A percentile compares a stretch with the other conserved stretches of the same genome.
These are phyloP conservation scores for Lomographa bimaculata DNA, from an alignment of 2,888 invertebrate genomes.

Conservation along the genomic window DNA sequence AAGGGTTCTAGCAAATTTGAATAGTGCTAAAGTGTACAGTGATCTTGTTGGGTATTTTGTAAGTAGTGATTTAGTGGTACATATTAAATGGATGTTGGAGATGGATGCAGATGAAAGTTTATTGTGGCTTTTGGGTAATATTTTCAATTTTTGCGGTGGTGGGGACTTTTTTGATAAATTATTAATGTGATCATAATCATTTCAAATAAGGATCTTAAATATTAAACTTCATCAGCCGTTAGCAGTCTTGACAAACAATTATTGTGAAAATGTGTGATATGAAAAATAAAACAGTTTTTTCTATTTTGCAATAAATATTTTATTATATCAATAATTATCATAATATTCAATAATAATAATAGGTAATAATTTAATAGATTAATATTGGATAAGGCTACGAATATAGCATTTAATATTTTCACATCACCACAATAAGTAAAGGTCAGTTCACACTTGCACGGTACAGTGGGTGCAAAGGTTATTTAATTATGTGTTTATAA, in stretches of 20 bases:
- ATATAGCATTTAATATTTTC: conserved; percentile 60
- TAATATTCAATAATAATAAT: conserved; percentile 59
- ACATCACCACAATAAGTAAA: conserved; percentile 55
- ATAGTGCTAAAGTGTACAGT: conserved; percentile 33
- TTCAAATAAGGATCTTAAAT: too few relatives aligned
- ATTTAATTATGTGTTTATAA: too few relatives aligned
- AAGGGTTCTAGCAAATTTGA: conserved; percentile 60
- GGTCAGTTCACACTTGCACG: conserved; percentile 26
- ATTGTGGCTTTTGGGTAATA: conserved; percentile 65
- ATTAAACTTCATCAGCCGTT: too few relatives aligned
- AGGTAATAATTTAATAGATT: conserved; percentile 61
- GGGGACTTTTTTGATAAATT: conserved; percentile 8
- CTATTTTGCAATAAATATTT: conserved; percentile 70
- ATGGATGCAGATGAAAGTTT: conserved; percentile 39
- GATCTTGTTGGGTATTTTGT: conserved; percentile 43
- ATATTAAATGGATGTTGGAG: conserved; percentile 40
- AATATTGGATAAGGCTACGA: conserved; percentile 75
- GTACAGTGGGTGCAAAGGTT: conserved; percentile 21
- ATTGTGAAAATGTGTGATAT: too few relatives aligned
- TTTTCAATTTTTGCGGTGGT: conserved; percentile 43
- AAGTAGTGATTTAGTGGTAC: conserved; percentile 33
- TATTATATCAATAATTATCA: conserved; percentile 73
- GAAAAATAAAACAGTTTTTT: conserved; percentile 29
- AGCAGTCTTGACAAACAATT: too few relatives aligned
- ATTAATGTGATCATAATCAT: too few relatives aligned